Base-by-base conservation (phyloP, 2,888 invertebrate species). In the Lithophane socia region DNA sequence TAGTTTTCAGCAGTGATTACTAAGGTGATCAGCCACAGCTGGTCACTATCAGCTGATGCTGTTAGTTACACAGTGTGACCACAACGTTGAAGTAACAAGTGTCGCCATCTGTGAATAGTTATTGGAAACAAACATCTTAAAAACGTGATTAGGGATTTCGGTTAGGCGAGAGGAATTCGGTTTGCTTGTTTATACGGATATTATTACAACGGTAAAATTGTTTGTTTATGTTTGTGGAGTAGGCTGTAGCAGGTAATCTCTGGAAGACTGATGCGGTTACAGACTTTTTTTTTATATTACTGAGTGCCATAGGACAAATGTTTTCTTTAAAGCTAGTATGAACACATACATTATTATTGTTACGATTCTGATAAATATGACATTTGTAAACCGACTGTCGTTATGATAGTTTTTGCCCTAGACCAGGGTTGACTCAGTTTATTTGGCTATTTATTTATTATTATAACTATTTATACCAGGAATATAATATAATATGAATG, bases 71-170 rank as follows among this genome's bases (percentile, higher is more conserved):
- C 1, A 37, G 1, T 3, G 1, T 9, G 2, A 18, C 49, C 44
- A 52, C 52, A 3, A 24, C 3, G 42, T 8, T 18, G 4, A 13
- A 73, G 29, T 12, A 7, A 12, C 2, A 3, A 65, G 82, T 68
- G 67, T 21, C 44, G 77, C 77, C 83, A 82, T 77, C 80, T 80
- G 7, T 60, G 29, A 44, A 52, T 16, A 44, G 37, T 12, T 44
- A 16, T 24, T 16, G 5, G 29, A 21, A 64, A 37, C 16, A 5
- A 0, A n/a, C 24, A 3, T 18, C 0, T 24, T 13, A 76, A 42
- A 44, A 29, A 21, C 0, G 1, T 29, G 7, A 24, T 18, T 47
- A 18, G 10, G 24, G 3, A 18, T 24, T 47, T 42, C 9, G 65
- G n/a, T 1, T 24, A 24, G 5, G 16, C 47, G 3, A 8, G 24